Evolutionary conservation across 2,113 vertebrate species (phyloP).

Genomic region (Menura novaehollandiae): DNA sequence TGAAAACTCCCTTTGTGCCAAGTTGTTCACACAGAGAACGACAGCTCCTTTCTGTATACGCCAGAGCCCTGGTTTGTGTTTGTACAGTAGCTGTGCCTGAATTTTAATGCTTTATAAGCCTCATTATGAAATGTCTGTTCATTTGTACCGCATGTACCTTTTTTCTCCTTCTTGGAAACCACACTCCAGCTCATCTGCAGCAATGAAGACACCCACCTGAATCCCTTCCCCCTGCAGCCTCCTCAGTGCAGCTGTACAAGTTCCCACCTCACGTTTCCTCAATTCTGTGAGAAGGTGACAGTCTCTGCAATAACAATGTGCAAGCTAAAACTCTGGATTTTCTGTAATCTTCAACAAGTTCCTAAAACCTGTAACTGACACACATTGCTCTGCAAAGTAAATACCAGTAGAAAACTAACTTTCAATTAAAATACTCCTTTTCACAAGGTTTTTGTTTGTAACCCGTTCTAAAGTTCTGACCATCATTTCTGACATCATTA

Average conservation of each 20-base stretch:
- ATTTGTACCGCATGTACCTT: neutral
- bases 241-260: neutral
- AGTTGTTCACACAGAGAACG: rapidly evolving
- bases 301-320: neutral
- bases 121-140: neutral
- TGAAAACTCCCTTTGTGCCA: neutral
- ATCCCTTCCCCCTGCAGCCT: neutral
- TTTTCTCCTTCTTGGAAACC: neutral
- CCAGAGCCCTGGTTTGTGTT: neutral
- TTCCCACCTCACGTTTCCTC: neutral
- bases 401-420: neutral
- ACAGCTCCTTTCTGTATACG: neutral
- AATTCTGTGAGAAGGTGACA: neutral
- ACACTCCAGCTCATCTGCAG: neutral
- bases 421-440: neutral
- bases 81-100: neutral
- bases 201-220: neutral
- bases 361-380: neutral
- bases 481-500: neutral
- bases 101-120: neutral
- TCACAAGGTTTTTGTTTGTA: neutral
- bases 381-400: neutral
- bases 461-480: neutral
- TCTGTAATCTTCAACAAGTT: neutral
- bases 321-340: neutral